phyloP scores from a whole-genome alignment of 1,140 invertebrate genomes.

The Leptopilina boulardi region DNA sequence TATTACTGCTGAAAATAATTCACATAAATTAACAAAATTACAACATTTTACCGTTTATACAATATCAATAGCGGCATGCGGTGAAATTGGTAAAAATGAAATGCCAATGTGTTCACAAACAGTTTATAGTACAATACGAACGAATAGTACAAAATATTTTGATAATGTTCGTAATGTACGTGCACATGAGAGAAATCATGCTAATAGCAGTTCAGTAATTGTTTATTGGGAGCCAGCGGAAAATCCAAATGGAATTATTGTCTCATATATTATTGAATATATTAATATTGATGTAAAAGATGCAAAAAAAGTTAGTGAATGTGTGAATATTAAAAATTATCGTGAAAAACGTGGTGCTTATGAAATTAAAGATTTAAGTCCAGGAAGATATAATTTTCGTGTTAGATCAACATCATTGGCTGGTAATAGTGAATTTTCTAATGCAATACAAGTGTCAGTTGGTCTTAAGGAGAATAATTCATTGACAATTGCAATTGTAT shows the following conservation, averaged over 20 bases:
- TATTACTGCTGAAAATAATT: conserved; percentile 55
- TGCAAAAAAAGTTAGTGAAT: conserved; percentile 59
- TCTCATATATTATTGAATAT: conserved; percentile 80
- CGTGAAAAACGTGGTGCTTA: conserved; percentile 38
- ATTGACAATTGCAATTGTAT: conserved; percentile 39
- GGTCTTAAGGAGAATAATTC: conserved; percentile 45
- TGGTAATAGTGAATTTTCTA: conserved; percentile 77
- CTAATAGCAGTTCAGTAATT: conserved; percentile 62
- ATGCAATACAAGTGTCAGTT: conserved; percentile 55
- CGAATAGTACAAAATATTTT: conserved; percentile 58
- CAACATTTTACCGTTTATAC: conserved; percentile 75
- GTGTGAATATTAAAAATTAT: conserved; percentile 42
- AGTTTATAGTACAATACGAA: conserved; percentile 66
- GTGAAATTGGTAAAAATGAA: conserved; percentile 56
- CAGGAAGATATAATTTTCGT: conserved; percentile 81
- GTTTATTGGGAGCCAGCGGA: conserved; percentile 79
- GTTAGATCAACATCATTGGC: conserved; percentile 81
- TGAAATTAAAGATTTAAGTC: conserved; percentile 69
- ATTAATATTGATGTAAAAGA: conserved; percentile 67
- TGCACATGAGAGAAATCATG: conserved; percentile 49
- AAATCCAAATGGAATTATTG: conserved; percentile 80
- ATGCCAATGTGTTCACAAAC: conserved; percentile 60
- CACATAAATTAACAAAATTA: conserved; percentile 65
- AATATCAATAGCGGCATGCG: conserved; percentile 76
- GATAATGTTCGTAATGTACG: conserved; percentile 68